Base-by-base conservation (phyloP, 2,888 invertebrate genomes). In the Chamaedrilus cognettii region DNA sequence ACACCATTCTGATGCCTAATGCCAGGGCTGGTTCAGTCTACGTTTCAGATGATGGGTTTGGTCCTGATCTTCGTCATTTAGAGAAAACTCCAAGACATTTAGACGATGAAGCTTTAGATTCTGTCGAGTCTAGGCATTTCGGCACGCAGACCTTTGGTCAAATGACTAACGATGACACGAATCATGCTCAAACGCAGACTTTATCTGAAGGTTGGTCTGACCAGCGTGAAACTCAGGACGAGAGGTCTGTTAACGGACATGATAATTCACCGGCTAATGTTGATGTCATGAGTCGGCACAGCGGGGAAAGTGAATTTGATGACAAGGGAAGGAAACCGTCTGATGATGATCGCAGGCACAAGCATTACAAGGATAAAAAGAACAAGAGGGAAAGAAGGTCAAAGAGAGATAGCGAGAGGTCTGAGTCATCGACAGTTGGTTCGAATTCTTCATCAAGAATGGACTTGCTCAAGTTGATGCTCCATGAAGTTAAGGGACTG, bases 101-200 rank as follows among this genome's bases (percentile, higher is more conserved):
- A n/a, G n/a, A n/a, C n/a, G n/a, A n/a, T n/a, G n/a, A n/a, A n/a
- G n/a, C n/a, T n/a, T n/a, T n/a, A n/a, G n/a, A n/a, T n/a, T 15
- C 11, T 42, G 42, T 42, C 11, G 42, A 42, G 11, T 19, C 15
- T 7, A 49, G 51, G 33, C 28, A 62, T 28, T 62, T 62, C 51
- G 62, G 62, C 49, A 62, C 62, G 3, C 62, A 62, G 51, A 62
- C 62, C 1, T 62, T 62, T 31, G 62, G 62, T 49, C 62, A 62
- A 32, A 11, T 51, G 50, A 51, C 51, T 3, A 52, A 62, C 7
- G 49, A 26, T 34, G 60, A 49, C 28, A 60, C 49, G 32, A 28
- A 23, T 2, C 19, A 23, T 31, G 62, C 51, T 31, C 30, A 51
- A 49, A 30, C 30, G 2, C 49, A 49, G 32, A 51, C 26, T n/a